Evolutionary conservation across 2,797 vertebrate genomes (phyloP), one percentile per base, ranked within the genome.

Genomic region (Lepilemur septentrionalis): DNA sequence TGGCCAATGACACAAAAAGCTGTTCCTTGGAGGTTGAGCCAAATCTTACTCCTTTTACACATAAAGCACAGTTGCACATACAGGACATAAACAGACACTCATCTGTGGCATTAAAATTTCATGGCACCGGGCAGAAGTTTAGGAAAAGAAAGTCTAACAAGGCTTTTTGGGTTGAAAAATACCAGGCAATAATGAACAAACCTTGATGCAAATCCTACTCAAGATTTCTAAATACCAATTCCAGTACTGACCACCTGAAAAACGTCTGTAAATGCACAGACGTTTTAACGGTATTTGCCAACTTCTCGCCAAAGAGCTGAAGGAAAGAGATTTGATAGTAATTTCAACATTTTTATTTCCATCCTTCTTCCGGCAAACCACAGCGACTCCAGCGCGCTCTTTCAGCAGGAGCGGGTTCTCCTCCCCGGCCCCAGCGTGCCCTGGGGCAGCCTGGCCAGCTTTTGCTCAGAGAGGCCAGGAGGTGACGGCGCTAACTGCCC

Each of bases 181-280:
- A 72, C 2, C 76, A 38, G 3, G 2, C 61, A 92, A 86, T 61
- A 88, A 89, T 25, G 4, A 95, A 28, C 12, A 82, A 87, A 67
- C 3, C 23, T 88, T 41, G 43, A 79, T 91, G 32, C 32, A 86
- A 59, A 93, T 82, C 83, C 55, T 50, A 76, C 10, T 57, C 55
- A 82, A 85, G 22, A 82, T 61, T 92, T 90, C 91, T 76, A 92
- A 90, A n/a, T 52, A 63, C 43, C 52, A 73, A 41, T 82, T 86
- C 76, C 48, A 92, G 41, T 20, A 76, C 11, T 7, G 9, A 76
- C 32, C 76, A 86, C 30, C 73, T 38, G 59, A 10, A 90, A 90
- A 48, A 7, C 63, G 73, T 84, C 72, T 73, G 5, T 61, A 82
- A 92, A 89, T 67, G 75, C 76, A 75, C 20, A 35, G 20, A 79